A percentile compares a stretch with the other conserved stretches of the same genome.
phyloP scores from a whole-genome alignment of 2,797 vertebrate genomes.

The Liasis olivaceus region DNA sequence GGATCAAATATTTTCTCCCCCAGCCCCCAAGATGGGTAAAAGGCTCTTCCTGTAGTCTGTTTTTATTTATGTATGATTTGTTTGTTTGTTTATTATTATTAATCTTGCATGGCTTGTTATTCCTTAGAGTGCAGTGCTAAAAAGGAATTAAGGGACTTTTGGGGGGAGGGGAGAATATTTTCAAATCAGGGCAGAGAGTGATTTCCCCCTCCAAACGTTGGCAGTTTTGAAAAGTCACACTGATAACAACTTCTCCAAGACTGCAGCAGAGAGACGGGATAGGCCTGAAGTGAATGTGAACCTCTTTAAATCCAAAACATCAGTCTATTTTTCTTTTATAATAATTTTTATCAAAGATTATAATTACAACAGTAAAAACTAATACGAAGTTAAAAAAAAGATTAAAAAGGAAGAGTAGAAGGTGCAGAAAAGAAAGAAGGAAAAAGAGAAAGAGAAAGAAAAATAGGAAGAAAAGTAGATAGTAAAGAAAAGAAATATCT shows the following conservation, averaged over 20 bases:
- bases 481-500: too few species aligned
- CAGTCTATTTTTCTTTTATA: conserved; percentile 44
- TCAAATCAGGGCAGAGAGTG: not conserved
- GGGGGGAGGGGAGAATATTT: not conserved
- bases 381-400: too few species aligned
- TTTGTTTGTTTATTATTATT: not conserved
- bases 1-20: not conserved
- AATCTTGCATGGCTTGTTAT: rapidly evolving
- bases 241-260: not conserved
- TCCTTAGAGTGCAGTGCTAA: not conserved
- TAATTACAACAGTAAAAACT: too few species aligned
- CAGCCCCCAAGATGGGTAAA: not conserved
- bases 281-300: conserved; percentile 51
- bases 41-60: too few species aligned
- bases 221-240: conserved; percentile 39
- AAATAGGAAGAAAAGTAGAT: too few species aligned
- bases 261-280: not conserved
- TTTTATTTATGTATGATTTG: not conserved
- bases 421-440: too few species aligned
- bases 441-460: too few species aligned
- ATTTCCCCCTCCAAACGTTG: conserved; percentile 24
- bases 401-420: too few species aligned
- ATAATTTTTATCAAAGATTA: too few species aligned
- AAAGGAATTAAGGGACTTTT: conserved; percentile 21
- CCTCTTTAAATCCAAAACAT: conserved; percentile 52